These are phyloP conservation scores for Chironomus tepperi DNA, from an alignment of 1,140 invertebrate species.

Conservation along the genomic window DNA sequence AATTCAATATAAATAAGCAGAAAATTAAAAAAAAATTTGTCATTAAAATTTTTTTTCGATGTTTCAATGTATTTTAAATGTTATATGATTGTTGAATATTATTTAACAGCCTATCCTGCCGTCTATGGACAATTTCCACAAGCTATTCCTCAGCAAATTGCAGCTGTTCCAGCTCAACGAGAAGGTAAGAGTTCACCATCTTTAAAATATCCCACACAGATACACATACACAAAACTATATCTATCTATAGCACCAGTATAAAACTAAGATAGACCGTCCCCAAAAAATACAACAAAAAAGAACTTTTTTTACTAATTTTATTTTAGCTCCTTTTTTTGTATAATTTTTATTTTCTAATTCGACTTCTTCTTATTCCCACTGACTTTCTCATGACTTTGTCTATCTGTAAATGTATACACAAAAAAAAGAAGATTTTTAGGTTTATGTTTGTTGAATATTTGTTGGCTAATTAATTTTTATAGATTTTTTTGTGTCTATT, in stretches of 20 bases:
- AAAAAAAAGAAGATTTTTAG: conserved; percentile 29
- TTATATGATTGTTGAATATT: conserved; percentile 50
- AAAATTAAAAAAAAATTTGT: conserved; percentile 18
- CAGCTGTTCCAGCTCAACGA: conserved; percentile 81
- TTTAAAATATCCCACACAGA: background rate
- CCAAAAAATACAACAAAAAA: background rate
- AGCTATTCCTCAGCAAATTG: conserved; percentile 84
- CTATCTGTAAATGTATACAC: conserved; percentile 30
- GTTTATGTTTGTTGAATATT: conserved; percentile 35
- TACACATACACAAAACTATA: conserved; percentile 18
- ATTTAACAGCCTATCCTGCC: conserved; percentile 85
- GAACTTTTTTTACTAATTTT: conserved; percentile 15
- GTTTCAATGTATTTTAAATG: conserved; percentile 31
- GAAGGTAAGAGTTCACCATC: conserved; percentile 72
- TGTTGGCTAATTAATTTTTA: conserved; percentile 16
- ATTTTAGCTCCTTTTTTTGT: background rate
- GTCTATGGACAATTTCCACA: conserved; percentile 94
- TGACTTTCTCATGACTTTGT: conserved; percentile 29
- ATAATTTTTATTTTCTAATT: conserved; percentile 32
- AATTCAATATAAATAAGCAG: background rate
- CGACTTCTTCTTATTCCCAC: conserved; percentile 24
- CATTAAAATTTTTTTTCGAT: conserved; percentile 12
- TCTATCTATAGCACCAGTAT: too few species aligned
- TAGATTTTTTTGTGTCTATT: conserved; percentile 26
- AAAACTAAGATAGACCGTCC: too few species aligned